phyloP scores from a whole-genome alignment of 2,113 vertebrate species.

The Hypocryptadius cinnamomeus region DNA sequence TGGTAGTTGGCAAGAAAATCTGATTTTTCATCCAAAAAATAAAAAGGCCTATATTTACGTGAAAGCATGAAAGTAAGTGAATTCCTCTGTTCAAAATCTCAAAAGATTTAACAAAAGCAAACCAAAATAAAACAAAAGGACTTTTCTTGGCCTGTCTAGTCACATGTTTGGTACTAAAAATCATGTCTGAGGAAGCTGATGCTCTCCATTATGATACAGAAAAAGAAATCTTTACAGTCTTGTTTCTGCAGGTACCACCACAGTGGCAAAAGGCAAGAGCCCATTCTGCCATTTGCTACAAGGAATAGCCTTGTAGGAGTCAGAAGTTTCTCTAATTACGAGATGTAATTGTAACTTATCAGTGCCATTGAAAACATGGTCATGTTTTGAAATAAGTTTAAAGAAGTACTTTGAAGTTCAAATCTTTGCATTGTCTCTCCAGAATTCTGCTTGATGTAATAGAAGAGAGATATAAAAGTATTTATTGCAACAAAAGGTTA shows the following conservation, averaged over 20 bases:
- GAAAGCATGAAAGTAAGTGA: background rate
- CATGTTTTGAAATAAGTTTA: background rate
- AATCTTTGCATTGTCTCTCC: background rate
- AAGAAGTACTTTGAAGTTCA: background rate
- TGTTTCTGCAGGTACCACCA: background rate
- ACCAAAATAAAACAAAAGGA: background rate
- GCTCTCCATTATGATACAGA: rapidly evolving
- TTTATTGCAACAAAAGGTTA: background rate
- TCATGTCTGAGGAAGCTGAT: background rate
- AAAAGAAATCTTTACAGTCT: background rate
- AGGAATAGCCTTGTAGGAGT: background rate
- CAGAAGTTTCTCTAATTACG: background rate
- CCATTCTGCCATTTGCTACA: background rate
- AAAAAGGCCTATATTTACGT: background rate
- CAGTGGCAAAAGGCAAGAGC: background rate
- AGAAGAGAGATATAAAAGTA: background rate
- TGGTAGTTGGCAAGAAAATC: background rate
- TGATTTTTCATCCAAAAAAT: background rate
- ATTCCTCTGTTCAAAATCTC: background rate
- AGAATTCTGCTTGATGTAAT: background rate
- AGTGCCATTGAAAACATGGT: background rate
- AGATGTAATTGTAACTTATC: background rate
- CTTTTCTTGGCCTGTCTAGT: background rate
- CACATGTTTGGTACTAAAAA: background rate
- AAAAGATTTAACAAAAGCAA: background rate